Percentiles rank a stretch among this genome's conserved stretches.
phyloP scores from a whole-genome alignment of 2,888 invertebrate species.

The Amorpha juglandis region DNA sequence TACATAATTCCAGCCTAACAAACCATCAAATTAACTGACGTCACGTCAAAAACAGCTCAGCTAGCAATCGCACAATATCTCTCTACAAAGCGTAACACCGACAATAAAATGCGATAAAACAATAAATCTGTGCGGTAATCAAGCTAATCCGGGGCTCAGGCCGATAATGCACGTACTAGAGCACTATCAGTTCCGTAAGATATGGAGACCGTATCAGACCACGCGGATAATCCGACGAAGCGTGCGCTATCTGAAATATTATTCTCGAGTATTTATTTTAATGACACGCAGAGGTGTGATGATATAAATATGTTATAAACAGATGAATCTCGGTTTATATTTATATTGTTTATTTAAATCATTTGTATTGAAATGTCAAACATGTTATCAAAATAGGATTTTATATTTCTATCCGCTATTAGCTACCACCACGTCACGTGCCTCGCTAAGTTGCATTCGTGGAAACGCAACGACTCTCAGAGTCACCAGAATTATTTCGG shows the following conservation, averaged over 20 bases:
- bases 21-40: slow-evolving; percentile 30
- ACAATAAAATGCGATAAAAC: slow-evolving; percentile 60
- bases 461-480: too few relatives aligned
- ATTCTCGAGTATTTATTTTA: slow-evolving; percentile 39
- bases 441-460: too few relatives aligned
- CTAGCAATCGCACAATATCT: slow-evolving; percentile 16
- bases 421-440: too few relatives aligned
- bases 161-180: slow-evolving; percentile 64
- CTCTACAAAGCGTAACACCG: slow-evolving; percentile 60
- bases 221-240: slow-evolving; percentile 54
- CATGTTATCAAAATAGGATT: neutral
- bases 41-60: slow-evolving; percentile 39
- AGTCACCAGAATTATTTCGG: too few relatives aligned
- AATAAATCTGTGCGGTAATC: slow-evolving; percentile 73
- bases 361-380: neutral
- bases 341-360: too few relatives aligned
- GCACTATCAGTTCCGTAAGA: slow-evolving; percentile 48
- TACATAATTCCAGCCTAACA: slow-evolving; percentile 31
- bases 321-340: slow-evolving; percentile 11
- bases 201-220: slow-evolving; percentile 45
- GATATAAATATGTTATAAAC: slow-evolving; percentile 14
- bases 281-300: slow-evolving; percentile 42
- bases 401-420: too few relatives aligned
- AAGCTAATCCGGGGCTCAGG: slow-evolving; percentile 60
- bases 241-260: slow-evolving; percentile 49